phyloP scores from a whole-genome alignment of 2,113 vertebrate species.

The Toxotes jaculatrix region DNA sequence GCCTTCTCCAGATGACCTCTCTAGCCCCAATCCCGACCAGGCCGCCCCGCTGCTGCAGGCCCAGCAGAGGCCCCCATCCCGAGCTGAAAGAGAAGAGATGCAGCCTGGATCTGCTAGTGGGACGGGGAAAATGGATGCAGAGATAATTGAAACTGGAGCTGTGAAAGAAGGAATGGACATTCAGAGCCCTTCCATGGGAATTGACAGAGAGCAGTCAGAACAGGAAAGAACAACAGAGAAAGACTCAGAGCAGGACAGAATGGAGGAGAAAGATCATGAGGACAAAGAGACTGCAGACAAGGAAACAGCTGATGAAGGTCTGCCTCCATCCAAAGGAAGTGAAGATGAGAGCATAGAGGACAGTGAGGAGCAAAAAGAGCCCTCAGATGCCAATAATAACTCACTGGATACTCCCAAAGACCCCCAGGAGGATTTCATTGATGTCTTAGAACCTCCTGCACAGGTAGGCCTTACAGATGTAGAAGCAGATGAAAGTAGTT shows the following conservation, averaged over 20 bases:
- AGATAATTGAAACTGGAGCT: slow-evolving; percentile 40
- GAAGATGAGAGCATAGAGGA: slow-evolving; percentile 75
- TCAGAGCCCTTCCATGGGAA: slow-evolving; percentile 26
- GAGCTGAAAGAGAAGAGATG: slow-evolving; percentile 48
- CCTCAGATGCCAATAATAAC: slow-evolving; percentile 80
- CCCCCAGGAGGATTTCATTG: slow-evolving; percentile 41
- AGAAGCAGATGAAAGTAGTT: not conserved
- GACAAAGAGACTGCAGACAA: slow-evolving; percentile 51
- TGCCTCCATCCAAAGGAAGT: slow-evolving; percentile 75
- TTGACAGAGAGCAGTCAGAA: slow-evolving; percentile 43
- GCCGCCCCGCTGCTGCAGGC: slow-evolving; percentile 78
- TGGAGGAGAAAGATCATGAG: slow-evolving; percentile 40
- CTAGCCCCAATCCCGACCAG: slow-evolving; percentile 79
- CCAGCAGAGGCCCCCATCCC: slow-evolving; percentile 80
- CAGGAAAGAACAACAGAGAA: slow-evolving; percentile 39
- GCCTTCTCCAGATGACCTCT: slow-evolving; percentile 78
- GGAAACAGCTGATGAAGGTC: slow-evolving; percentile 77
- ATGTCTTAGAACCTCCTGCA: slow-evolving; percentile 50
- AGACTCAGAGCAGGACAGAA: slow-evolving; percentile 37
- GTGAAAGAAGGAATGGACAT: slow-evolving; percentile 41
- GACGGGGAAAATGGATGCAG: slow-evolving; percentile 35
- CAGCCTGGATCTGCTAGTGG: slow-evolving; percentile 28
- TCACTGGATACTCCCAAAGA: slow-evolving; percentile 64
- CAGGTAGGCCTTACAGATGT: slow-evolving; percentile 45
- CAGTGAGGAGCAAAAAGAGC: slow-evolving; percentile 64